A percentile compares a stretch with the other conserved stretches of the same genome.
These are phyloP conservation scores for Gymnoscopelus microlampas DNA, from an alignment of 2,797 vertebrate species.

Conservation along the genomic window DNA sequence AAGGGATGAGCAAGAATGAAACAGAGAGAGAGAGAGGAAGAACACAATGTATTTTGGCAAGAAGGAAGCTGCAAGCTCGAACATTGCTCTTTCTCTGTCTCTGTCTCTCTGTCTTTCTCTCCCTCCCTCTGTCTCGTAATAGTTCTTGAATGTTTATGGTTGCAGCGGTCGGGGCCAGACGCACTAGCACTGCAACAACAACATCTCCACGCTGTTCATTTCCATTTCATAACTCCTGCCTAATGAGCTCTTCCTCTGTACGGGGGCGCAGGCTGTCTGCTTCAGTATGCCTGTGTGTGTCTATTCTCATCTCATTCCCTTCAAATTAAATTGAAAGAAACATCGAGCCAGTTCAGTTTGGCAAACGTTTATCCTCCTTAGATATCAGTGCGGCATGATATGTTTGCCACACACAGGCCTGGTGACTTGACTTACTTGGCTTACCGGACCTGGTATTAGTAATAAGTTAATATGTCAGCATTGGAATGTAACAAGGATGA, in stretches of 20 bases:
- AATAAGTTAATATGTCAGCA: no score
- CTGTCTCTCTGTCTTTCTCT: not conserved
- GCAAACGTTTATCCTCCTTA: no score
- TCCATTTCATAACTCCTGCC: not conserved
- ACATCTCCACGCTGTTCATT: not conserved
- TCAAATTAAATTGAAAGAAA: no score
- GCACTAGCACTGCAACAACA: constrained; percentile 7
- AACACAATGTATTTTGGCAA: constrained; percentile 71
- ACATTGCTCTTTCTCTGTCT: constrained; percentile 30
- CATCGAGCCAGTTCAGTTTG: no score
- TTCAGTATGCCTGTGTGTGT: not conserved
- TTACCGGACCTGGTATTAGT: no score
- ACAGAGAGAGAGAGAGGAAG: constrained; percentile 43
- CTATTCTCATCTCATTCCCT: not conserved
- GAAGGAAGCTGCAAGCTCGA: constrained; percentile 63
- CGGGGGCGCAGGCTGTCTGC: not conserved
- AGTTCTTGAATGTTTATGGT: constrained; percentile 51
- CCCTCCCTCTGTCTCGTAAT: constrained; percentile 36
- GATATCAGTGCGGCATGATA: no score
- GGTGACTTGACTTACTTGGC: no score
- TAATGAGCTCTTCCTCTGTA: not conserved
- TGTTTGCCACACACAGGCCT: no score
- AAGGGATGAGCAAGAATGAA: constrained; percentile 29
- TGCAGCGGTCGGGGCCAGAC: constrained; percentile 3
- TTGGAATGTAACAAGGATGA: no score